These are phyloP conservation scores for Sebastes kiyomatsui DNA, from an alignment of 2,797 vertebrate genomes.

Conservation along the genomic window DNA sequence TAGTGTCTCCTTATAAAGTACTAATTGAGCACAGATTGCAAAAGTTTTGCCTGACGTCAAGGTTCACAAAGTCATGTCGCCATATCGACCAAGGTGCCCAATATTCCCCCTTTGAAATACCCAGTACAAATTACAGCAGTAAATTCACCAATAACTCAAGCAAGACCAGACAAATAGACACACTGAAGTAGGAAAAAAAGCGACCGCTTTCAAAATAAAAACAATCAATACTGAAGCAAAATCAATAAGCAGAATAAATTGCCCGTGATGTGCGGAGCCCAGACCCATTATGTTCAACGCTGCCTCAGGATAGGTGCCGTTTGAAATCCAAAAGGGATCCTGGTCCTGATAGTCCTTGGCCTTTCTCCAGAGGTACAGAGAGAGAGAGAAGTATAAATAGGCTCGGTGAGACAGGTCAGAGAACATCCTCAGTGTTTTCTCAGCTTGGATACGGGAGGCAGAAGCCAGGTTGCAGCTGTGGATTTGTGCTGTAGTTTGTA, in stretches of 20 bases:
- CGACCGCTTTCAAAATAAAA: constrained; percentile 38
- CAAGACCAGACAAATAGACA: not conserved
- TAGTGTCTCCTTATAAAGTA: not conserved
- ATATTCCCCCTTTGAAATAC: not conserved
- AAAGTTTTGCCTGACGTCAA: not conserved
- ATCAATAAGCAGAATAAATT: constrained; percentile 47
- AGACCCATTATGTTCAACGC: constrained; percentile 4
- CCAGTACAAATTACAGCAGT: constrained; percentile 7
- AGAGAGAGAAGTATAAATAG: constrained; percentile 46
- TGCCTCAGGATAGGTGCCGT: not conserved
- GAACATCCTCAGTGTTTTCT: constrained; percentile 42
- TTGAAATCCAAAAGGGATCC: constrained; percentile 37
- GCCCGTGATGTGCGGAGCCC: constrained; percentile 20
- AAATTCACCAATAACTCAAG: constrained; percentile 28
- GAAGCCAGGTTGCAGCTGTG: not conserved
- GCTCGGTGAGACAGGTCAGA: constrained; percentile 23
- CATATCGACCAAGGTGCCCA: not conserved
- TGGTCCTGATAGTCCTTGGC: constrained; percentile 30
- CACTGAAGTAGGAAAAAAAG: not conserved
- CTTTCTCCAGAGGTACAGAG: constrained; percentile 14
- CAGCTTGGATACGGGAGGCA: not conserved
- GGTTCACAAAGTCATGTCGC: not conserved
- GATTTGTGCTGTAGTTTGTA: constrained; percentile 1
- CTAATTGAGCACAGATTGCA: not conserved
- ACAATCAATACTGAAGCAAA: constrained; percentile 44